phyloP scores from a whole-genome alignment of 2,888 invertebrate species.

The Uropetala carovei region DNA sequence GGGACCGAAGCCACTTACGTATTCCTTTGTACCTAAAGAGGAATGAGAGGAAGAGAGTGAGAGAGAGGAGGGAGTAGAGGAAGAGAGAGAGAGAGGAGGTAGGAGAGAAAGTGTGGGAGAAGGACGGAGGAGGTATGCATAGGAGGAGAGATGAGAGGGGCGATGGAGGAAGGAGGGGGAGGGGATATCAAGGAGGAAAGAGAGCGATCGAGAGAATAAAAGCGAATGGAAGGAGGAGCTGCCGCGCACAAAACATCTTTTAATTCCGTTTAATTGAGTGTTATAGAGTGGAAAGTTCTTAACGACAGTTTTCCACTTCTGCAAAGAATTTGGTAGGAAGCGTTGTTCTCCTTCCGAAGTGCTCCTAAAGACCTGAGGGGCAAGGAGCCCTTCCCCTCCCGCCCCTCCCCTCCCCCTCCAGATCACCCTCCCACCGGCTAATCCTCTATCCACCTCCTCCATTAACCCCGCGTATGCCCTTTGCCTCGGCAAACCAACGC shows the following conservation, averaged over 20 bases:
- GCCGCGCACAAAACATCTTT: conserved; percentile 4
- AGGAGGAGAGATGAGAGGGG: neutral
- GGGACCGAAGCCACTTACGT: no score
- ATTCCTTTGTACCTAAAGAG: no score
- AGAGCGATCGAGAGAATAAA: neutral
- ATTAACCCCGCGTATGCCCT: neutral
- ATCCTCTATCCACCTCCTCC: neutral
- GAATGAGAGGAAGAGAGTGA: no score
- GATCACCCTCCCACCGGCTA: no score
- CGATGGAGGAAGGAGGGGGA: neutral
- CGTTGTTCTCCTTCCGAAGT: neutral
- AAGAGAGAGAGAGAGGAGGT: no score
- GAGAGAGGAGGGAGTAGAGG: no score
- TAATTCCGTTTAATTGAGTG: conserved; percentile 48
- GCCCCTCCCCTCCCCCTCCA: no score
- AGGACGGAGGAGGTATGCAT: no score
- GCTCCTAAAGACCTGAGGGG: neutral
- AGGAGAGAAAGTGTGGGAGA: no score
- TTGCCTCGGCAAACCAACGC: neutral
- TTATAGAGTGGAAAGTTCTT: conserved; percentile 36
- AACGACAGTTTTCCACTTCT: neutral
- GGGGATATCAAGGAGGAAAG: neutral
- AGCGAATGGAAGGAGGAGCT: neutral
- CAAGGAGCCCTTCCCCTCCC: no score
- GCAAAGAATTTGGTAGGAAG: neutral